A percentile compares a stretch with the other conserved stretches of the same genome.
These are phyloP conservation scores for Oophaga sylvatica DNA, from an alignment of 2,797 vertebrate species.

Conservation along the genomic window DNA sequence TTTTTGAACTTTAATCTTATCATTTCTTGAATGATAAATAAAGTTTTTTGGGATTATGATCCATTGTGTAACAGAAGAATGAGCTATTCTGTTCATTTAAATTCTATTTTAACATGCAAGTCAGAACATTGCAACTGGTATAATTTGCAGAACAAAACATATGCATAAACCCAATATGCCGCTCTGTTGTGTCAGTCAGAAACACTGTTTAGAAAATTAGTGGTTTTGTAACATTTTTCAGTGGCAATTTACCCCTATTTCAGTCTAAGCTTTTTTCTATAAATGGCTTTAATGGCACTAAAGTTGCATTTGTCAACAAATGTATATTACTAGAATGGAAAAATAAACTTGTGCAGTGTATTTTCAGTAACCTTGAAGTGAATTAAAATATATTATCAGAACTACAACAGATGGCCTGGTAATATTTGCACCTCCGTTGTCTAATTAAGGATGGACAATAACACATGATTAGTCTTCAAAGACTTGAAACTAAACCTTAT, in stretches of 20 bases:
- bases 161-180: neutral
- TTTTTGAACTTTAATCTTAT: neutral
- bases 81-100: neutral
- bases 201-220: neutral
- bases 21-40: neutral
- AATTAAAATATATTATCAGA: slow-evolving; percentile 40
- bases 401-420: slow-evolving; percentile 41
- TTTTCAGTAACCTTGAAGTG: slow-evolving; percentile 46
- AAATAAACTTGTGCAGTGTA: slow-evolving; percentile 28
- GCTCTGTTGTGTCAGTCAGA: neutral
- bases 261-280: neutral
- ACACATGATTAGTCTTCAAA: slow-evolving; percentile 9
- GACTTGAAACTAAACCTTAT: neutral
- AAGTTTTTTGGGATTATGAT: neutral
- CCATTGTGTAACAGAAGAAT: neutral
- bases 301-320: slow-evolving; percentile 43
- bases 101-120: neutral
- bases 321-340: slow-evolving; percentile 17
- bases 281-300: slow-evolving; percentile 23
- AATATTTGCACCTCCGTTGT: slow-evolving; percentile 23
- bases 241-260: neutral
- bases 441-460: slow-evolving; percentile 33
- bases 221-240: neutral
- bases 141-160: neutral
- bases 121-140: neutral